phyloP scores from a whole-genome alignment of 2,888 invertebrate genomes.

The Serripes groenlandicus region DNA sequence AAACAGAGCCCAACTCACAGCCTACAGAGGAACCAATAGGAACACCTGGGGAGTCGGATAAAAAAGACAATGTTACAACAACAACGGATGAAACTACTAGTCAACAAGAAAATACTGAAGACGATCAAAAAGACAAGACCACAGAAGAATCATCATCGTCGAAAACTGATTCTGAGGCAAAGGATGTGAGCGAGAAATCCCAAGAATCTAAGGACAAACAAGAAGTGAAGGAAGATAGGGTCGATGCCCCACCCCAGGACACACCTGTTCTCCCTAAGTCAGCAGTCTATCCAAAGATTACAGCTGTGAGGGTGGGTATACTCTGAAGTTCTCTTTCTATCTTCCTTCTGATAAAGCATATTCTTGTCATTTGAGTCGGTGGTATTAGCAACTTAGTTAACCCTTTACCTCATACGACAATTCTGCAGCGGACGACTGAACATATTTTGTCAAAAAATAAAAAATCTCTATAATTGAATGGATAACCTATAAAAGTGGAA shows the following conservation, averaged over 20 bases:
- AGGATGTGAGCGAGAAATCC: constrained; percentile 59
- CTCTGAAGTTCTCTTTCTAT: no score
- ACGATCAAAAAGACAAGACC: constrained; percentile 3
- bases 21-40: neutral
- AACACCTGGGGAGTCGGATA: neutral
- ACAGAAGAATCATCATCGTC: neutral
- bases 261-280: neutral
- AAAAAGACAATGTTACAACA: neutral
- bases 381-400: no score
- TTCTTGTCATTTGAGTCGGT: no score
- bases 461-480: no score
- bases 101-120: constrained; percentile 6
- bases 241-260: neutral
- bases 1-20: neutral
- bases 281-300: neutral
- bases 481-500: no score
- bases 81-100: neutral
- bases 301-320: constrained; percentile 1
- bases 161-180: constrained; percentile 1
- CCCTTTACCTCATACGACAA: no score
- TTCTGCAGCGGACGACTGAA: no score
- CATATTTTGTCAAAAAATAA: no score
- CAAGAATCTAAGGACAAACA: constrained; percentile 15
- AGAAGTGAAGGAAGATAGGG: constrained; percentile 1
- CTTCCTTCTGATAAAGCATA: no score